Evolutionary conservation across 92 coral and sea anemone genomes (phyloP).

Genomic region (Parazoanthus swiftii): DNA sequence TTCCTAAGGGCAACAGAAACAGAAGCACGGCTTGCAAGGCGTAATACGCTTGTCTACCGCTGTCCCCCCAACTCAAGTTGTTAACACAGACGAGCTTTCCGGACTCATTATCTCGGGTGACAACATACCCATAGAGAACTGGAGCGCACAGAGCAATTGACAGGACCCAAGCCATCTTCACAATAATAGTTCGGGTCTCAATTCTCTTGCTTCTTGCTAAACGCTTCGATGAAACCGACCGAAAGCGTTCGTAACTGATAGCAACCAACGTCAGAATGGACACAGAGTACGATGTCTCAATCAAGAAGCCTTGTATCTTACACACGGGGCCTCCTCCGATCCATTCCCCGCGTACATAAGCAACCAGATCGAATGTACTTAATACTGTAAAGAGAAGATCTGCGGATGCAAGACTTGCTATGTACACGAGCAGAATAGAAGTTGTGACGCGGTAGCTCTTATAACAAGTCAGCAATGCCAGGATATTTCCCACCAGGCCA

Average conservation of each 20-base stretch:
- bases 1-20: slow-evolving; percentile 65
- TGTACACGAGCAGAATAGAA: slow-evolving; percentile 80
- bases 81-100: slow-evolving; percentile 64
- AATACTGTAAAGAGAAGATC: slow-evolving; percentile 74
- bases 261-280: slow-evolving; percentile 84
- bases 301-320: slow-evolving; percentile 76
- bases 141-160: slow-evolving; percentile 68
- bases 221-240: slow-evolving; percentile 69
- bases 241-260: slow-evolving; percentile 78
- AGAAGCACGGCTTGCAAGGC: slow-evolving; percentile 68
- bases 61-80: slow-evolving; percentile 72
- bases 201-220: slow-evolving; percentile 69
- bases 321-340: slow-evolving; percentile 75
- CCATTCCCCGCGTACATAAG: slow-evolving; percentile 69
- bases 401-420: slow-evolving; percentile 80
- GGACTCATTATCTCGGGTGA: slow-evolving; percentile 32
- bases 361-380: slow-evolving; percentile 63
- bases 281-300: slow-evolving; percentile 78
- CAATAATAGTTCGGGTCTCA: slow-evolving; percentile 68
- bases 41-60: slow-evolving; percentile 78
- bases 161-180: slow-evolving; percentile 71
- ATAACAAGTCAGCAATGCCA: slow-evolving; percentile 82
- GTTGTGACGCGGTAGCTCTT: slow-evolving; percentile 73
- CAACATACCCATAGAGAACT: slow-evolving; percentile 72
- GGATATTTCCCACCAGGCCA: slow-evolving; percentile 39